phyloP scores from a whole-genome alignment of 2,888 invertebrate species.

The Yponomeuta evonymella region DNA sequence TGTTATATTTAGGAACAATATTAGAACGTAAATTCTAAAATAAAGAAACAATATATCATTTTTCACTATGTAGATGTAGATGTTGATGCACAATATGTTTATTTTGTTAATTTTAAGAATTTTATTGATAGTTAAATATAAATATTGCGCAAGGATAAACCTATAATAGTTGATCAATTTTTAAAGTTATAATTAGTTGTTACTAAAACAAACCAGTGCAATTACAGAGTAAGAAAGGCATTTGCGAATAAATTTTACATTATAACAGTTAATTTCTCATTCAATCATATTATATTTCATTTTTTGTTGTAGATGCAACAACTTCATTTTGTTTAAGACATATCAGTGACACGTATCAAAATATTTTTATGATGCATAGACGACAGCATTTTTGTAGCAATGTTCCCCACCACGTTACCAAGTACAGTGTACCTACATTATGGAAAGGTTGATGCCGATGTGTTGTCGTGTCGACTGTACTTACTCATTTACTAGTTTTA shows the following conservation, averaged over 20 bases:
- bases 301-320: too few relatives aligned
- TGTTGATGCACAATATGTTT: constrained; percentile 62
- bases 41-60: constrained; percentile 30
- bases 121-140: constrained; percentile 39
- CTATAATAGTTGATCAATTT: constrained; percentile 5
- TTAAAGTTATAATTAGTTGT: background rate
- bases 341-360: too few relatives aligned
- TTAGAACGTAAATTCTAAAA: constrained; percentile 37
- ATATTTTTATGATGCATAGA: too few relatives aligned
- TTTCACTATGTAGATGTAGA: constrained; percentile 65
- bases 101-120: constrained; percentile 49
- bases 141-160: constrained; percentile 33
- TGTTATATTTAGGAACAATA: constrained; percentile 22
- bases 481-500: too few relatives aligned
- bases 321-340: too few relatives aligned
- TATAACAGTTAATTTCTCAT: too few relatives aligned
- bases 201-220: constrained; percentile 15
- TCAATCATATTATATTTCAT: background rate
- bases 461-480: too few relatives aligned
- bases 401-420: too few relatives aligned
- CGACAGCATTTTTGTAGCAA: too few relatives aligned
- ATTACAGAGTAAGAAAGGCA: constrained; percentile 10
- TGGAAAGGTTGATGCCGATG: too few relatives aligned
- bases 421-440: too few relatives aligned
- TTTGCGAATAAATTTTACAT: background rate